Conservation (phyloP, 2,113 vertebrate genomes). For the Bos indicus region DNA sequence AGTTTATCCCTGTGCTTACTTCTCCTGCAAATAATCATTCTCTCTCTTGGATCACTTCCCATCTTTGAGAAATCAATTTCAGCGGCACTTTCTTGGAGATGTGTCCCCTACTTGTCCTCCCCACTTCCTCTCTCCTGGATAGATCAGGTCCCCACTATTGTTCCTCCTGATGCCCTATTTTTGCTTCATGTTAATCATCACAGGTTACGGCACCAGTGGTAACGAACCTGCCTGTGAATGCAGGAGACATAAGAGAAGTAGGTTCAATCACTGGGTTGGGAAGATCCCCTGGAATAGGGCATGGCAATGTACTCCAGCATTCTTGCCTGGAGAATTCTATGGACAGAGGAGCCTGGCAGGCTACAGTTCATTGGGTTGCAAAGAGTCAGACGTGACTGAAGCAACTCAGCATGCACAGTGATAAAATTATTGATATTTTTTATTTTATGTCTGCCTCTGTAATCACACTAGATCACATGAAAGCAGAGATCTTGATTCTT, state of each 20-base stretch:
- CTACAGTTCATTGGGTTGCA: neutral
- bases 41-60: neutral
- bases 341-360: neutral
- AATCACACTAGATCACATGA: neutral
- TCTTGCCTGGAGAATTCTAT: neutral
- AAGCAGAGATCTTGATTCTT: slow-evolving; percentile 55
- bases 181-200: neutral
- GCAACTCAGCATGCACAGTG: neutral
- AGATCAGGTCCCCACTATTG: neutral
- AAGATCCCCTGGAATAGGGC: neutral
- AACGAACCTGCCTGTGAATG: neutral
- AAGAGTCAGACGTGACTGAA: neutral
- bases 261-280: neutral
- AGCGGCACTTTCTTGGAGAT: neutral
- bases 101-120: neutral
- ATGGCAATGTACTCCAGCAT: neutral
- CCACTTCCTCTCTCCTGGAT: neutral
- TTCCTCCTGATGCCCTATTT: neutral
- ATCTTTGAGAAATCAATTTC: neutral
- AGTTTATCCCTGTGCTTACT: neutral
- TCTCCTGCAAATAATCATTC: neutral
- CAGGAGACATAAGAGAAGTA: neutral
- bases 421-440: neutral
- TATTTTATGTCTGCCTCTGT: neutral
- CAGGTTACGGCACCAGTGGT: neutral